Evolutionary conservation across 2,797 vertebrate genomes (phyloP).

Genomic region (Malurus splendens): DNA sequence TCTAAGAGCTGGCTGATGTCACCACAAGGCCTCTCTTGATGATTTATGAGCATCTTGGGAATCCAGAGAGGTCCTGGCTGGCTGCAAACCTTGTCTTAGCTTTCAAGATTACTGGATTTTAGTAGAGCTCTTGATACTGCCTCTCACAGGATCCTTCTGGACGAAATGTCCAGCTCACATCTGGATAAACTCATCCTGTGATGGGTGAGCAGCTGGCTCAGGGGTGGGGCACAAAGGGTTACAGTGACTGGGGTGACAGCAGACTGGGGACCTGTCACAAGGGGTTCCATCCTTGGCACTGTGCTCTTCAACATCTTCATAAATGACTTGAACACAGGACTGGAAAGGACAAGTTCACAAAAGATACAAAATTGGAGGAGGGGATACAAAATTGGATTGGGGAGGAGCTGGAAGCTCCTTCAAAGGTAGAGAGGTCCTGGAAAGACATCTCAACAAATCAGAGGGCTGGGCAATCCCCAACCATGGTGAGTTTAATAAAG

Average conservation of each 20-base stretch:
- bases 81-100: background rate
- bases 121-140: background rate
- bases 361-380: background rate
- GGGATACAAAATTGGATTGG: background rate
- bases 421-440: background rate
- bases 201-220: background rate
- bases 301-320: background rate
- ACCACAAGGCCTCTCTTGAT: background rate
- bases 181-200: background rate
- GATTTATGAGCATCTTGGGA: background rate
- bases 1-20: background rate
- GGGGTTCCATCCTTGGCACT: background rate
- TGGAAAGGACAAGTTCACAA: background rate
- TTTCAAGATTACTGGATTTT: background rate
- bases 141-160: background rate
- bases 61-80: background rate
- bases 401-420: background rate
- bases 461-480: background rate
- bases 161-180: background rate
- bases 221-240: background rate
- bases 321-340: background rate
- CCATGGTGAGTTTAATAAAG: too few species aligned
- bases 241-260: background rate
- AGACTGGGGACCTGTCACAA: background rate
- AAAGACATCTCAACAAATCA: fast-evolving